Base-by-base conservation (phyloP, 2,888 invertebrate species). In the Geophilus truncorum region DNA sequence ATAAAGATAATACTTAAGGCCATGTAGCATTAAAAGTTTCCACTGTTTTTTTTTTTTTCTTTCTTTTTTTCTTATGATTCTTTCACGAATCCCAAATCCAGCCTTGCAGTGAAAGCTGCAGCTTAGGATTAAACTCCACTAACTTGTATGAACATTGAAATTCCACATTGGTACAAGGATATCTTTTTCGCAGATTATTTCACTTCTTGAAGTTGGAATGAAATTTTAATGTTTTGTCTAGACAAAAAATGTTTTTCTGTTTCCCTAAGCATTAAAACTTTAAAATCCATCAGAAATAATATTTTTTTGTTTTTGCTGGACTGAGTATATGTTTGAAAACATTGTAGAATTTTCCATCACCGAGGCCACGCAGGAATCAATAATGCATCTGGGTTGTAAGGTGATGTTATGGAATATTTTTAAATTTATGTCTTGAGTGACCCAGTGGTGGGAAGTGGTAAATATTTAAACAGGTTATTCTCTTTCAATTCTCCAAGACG, bases 1-100 rank as follows among this genome's bases (percentile, higher is more conserved):
- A 62, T 62, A 62, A 62, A 62, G 28, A 23, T 62, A 62, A 62
- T 62, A 62, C 62, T 25, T 62, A 62, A 62, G 62, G 62, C 62
- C 25, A 62, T 9, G 15, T 23, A 15, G 25, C 23, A 25, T 62
- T 62, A 62, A 28, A 62, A 62, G 62, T 62, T 62, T 62, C 9
- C 25, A 23, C 62, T 45, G 32, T 45, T 25, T 28, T 28, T 28
- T 62, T 62, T 62, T 62, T 25, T 45, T 25, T 28, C 15, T 28
- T 62, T 62, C 25, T 62, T 25, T 62, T 23, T 28, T 28, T 15
- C 9, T 57, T 18, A 9, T 62, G 21, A 21, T 21, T 57, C 57
- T 25, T 62, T 62, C 18, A 3, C 12, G n/a, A n/a, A 12, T 62
- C 1, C 5, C 4, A 23, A 62, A 62, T 62, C 62, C 62, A 23